A percentile compares a stretch with the other conserved stretches of the same genome.
phyloP scores from a whole-genome alignment of 2,888 invertebrate species.

The Lobophora halterata region DNA sequence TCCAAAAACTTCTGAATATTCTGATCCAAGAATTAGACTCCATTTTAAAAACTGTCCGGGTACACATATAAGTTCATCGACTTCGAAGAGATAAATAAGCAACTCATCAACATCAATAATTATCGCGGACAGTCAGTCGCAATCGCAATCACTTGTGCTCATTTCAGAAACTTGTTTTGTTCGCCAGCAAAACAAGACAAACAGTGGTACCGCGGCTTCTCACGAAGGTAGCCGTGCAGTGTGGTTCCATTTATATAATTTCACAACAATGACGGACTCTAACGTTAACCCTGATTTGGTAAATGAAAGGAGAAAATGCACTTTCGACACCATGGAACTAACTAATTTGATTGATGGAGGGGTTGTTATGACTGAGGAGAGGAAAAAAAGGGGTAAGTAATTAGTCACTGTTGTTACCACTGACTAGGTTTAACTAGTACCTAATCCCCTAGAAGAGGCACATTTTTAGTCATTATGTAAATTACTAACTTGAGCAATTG shows the following conservation, averaged over 20 bases:
- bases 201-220: conserved; percentile 12
- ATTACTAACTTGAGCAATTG: too few relatives aligned
- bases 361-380: conserved; percentile 85
- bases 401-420: background rate
- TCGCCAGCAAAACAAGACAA: conserved; percentile 1
- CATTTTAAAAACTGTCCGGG: too few relatives aligned
- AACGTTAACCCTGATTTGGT: conserved; percentile 85
- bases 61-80: too few relatives aligned
- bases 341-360: conserved; percentile 90
- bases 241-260: conserved; percentile 3
- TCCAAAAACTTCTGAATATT: too few relatives aligned
- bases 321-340: conserved; percentile 87
- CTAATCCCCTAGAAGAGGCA: too few relatives aligned
- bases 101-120: too few relatives aligned
- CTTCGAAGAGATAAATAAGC: too few relatives aligned
- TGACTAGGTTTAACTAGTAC: too few relatives aligned
- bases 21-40: too few relatives aligned
- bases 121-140: conserved; percentile 3
- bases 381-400: conserved; percentile 74
- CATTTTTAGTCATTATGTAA: too few relatives aligned
- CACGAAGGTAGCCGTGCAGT: conserved; percentile 10
- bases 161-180: conserved; percentile 20
- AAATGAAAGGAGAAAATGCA: conserved; percentile 87
- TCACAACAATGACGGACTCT: conserved; percentile 41
- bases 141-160: conserved; percentile 13